Percentiles rank a stretch among this genome's conserved stretches.
Evolutionary conservation across 1,140 invertebrate genomes (phyloP).

Genomic region (Heliothis subflexa): DNA sequence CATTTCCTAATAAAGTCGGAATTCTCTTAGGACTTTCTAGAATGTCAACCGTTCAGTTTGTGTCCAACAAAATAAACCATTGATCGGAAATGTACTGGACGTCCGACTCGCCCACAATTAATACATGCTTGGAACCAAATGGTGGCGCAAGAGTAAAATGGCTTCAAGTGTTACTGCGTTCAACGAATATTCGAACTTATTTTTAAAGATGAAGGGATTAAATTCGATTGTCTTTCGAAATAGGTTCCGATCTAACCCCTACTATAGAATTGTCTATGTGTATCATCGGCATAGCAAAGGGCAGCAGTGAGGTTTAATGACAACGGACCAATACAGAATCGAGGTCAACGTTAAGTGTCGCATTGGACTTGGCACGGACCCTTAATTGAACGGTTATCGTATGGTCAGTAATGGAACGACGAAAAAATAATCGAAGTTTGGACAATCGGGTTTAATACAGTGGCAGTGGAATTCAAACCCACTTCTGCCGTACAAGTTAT

Average conservation of each 20-base stretch:
- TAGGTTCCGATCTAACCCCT: conserved; percentile 65
- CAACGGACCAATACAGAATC: conserved; percentile 71
- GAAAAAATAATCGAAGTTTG: conserved; percentile 40
- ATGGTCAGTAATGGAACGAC: conserved; percentile 40
- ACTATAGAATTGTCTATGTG: conserved; percentile 69
- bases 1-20: conserved; percentile 15
- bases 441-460: background rate
- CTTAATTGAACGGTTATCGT: conserved; percentile 63
- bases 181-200: conserved; percentile 57
- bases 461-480: too few relatives aligned
- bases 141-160: conserved; percentile 48
- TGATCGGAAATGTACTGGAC: conserved; percentile 60
- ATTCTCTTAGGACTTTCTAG: background rate
- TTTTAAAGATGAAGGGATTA: conserved; percentile 47
- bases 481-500: too few relatives aligned
- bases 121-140: conserved; percentile 69
- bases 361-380: conserved; percentile 61
- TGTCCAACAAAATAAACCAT: conserved; percentile 32
- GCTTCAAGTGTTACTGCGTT: conserved; percentile 47
- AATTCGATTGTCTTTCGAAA: conserved; percentile 53
- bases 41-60: background rate
- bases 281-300: conserved; percentile 61
- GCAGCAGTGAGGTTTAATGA: conserved; percentile 73
- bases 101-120: conserved; percentile 65
- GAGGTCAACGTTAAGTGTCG: conserved; percentile 64